Base-by-base conservation (phyloP, 2,113 vertebrate genomes). In the Heterotis niloticus region DNA sequence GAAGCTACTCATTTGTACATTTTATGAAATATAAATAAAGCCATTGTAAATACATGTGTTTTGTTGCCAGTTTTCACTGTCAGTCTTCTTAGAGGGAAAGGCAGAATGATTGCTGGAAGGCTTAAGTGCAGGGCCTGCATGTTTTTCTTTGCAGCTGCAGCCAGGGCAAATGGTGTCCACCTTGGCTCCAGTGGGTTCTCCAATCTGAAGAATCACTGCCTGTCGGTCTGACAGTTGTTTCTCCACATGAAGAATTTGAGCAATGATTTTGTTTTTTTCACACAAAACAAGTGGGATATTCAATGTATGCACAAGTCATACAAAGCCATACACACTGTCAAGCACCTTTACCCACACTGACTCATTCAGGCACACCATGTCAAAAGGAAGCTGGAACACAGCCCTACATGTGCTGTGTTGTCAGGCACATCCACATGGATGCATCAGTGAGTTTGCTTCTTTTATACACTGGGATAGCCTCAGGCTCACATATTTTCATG, bases 11-110 rank as follows among this genome's bases (percentile, higher is more conserved):
- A 74, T n/a, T 59, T 74, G 24, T 62, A 62, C 20, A 20, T 3
- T 62, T 62, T 20, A 62, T 62, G 59, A 74, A 74, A 74, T 74
- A 74, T 13, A 57, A 13, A 62, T 62, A 62, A 62, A 62, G 59
- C 20, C 20, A 62, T 62, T 62, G 20, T 62, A 62, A 62, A 20
- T 17, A 11, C 13, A 14, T 62, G 14, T 62, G 10, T 62, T 62
- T 54, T 74, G 12, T 74, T 57, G 17, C 23, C 11, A 57, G 3
- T 73, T 23, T 57, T n/a, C 9, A 56, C 0, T 73, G 71, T 10
- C 5, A 4, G 24, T 26, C 0, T 28, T n/a, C 71, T 74, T 24
- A 2, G 24, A 28, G 71, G 23, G 24, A 74, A 17, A 26, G 16
- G 34, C 34, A 59, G 10, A 5, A 59, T 74, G 1, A 74, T 57